Base-by-base conservation (phyloP, 1,140 invertebrate genomes). In the Drosophila pandora region DNA sequence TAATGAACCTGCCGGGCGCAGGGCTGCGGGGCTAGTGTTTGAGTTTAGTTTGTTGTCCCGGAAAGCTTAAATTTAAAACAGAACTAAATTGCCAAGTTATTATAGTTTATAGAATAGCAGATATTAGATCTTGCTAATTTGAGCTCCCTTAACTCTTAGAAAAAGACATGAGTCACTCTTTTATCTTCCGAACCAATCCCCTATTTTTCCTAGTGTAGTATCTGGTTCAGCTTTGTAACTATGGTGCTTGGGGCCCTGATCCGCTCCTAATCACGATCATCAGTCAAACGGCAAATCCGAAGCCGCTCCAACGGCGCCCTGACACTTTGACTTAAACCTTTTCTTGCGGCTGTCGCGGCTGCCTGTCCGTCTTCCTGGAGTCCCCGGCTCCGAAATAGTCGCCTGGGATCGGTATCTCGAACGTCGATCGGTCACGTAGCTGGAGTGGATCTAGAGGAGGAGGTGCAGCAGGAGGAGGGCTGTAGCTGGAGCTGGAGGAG, bases 231-330 rank as follows among this genome's bases (percentile, higher is more conserved):
- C 41, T 43, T 41, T 7, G 32, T 9, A 5, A 23, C 10, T 7
- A 41, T 9, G 3, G 30, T 13, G n/a, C 32, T 12, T 10, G 7
- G 25, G 37, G 5, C 50, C 48, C 28, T n/a, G 17, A 47, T 53
- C 25, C 45, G 39, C 55, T 56, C 65, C 67, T 79, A 90, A 90
- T 89, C 89, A 76, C 79, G 81, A 83, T 90, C 84, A 90, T 90
- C 89, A 90, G 89, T 90, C 89, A 90, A 90, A 90, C 79, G 62
- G 76, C 50, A 82, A 85, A 84, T 74, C 75, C 58, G 52, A 65
- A 39, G 17, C 21, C 47, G 64, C 58, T 81, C 47, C 47, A 87
- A 57, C 67, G 82, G 70, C 72, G 79, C 72, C 72, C 76, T 84
- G 81, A 87, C 82, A 87, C 76, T 80, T 84, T 70, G 73, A 77